Evolutionary conservation across 2,113 vertebrate species (phyloP).

Genomic region (Lophius piscatorius): DNA sequence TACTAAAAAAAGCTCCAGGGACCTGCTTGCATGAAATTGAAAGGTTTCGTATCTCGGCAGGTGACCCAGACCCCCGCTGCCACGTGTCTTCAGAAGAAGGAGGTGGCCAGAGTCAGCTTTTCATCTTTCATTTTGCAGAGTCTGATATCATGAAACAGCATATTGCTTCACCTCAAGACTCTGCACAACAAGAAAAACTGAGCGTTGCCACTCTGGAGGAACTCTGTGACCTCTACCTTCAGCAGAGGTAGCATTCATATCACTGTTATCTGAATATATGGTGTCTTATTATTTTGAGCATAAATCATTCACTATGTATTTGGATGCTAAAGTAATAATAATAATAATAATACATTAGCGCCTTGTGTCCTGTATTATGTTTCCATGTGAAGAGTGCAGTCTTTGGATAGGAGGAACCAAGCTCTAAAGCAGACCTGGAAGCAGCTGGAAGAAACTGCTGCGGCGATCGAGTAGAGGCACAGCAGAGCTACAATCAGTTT

Average conservation of each 20-base stretch:
- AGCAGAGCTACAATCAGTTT: constrained; percentile 1
- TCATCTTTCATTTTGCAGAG: constrained; percentile 57
- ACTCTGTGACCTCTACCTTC: constrained; percentile 61
- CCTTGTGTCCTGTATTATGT: constrained; percentile 25
- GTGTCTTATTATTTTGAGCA: neutral
- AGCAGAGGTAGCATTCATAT: constrained; percentile 61
- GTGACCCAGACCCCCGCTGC: constrained; percentile 35
- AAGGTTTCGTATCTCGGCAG: constrained; percentile 31
- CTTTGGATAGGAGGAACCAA: constrained; percentile 57
- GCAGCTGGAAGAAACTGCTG: constrained; percentile 43
- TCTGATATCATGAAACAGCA: constrained; percentile 38
- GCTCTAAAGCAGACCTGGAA: constrained; percentile 51
- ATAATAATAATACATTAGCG: too few relatives aligned
- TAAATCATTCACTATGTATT: too few relatives aligned
- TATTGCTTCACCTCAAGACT: constrained; percentile 8
- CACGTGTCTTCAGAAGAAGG: neutral
- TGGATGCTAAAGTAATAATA: constrained; percentile 2
- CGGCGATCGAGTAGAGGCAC: neutral
- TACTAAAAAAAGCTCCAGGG: too few relatives aligned
- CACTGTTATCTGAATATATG: neutral
- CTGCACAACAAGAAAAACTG: constrained; percentile 6
- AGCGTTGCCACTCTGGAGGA: constrained; percentile 43
- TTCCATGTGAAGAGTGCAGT: constrained; percentile 54
- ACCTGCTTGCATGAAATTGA: neutral
- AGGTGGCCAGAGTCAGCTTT: constrained; percentile 52